Evolutionary conservation across 2,888 invertebrate species (phyloP).

Genomic region (Venustoraphidia nigricollis): DNA sequence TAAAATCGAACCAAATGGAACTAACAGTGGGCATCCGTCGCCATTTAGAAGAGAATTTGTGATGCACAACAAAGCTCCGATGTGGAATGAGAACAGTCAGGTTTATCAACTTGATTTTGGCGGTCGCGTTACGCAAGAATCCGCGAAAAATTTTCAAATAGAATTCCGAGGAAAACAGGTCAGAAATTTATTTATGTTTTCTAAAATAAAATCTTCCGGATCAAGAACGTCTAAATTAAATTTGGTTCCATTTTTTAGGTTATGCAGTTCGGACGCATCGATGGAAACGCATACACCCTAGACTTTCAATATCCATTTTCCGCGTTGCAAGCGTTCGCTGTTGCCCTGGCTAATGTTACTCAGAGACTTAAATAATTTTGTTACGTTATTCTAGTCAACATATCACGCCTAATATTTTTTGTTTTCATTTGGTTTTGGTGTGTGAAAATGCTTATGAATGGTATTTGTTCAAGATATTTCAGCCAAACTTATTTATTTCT

Average conservation of each 20-base stretch:
- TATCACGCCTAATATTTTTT: no score
- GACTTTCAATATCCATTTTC: slow-evolving; percentile 99
- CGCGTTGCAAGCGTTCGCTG: slow-evolving; percentile 95
- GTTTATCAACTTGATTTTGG: slow-evolving; percentile 99
- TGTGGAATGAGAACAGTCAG: slow-evolving; percentile 97
- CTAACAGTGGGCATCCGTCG: slow-evolving; percentile 27
- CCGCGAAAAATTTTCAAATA: slow-evolving; percentile 98
- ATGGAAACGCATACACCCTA: slow-evolving; percentile 94
- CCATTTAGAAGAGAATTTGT: slow-evolving; percentile 64
- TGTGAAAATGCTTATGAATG: no score
- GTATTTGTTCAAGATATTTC: no score
- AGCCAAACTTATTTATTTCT: no score
- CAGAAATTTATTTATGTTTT: slow-evolving; percentile 9
- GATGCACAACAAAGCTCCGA: slow-evolving; percentile 85
- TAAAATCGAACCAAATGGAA: slow-evolving; percentile 36
- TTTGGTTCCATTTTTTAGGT: slow-evolving; percentile 46
- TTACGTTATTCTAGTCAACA: no score
- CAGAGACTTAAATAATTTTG: slow-evolving; percentile 70
- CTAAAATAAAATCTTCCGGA: neutral
- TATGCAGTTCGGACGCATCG: slow-evolving; percentile 98
- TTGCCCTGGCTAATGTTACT: slow-evolving; percentile 91
- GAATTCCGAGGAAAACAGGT: slow-evolving; percentile 95
- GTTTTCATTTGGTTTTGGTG: no score
- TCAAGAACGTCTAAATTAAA: neutral
- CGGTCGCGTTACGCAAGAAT: slow-evolving; percentile 96